phyloP scores from a whole-genome alignment of 2,113 vertebrate genomes.

The Odontesthes bonariensis region DNA sequence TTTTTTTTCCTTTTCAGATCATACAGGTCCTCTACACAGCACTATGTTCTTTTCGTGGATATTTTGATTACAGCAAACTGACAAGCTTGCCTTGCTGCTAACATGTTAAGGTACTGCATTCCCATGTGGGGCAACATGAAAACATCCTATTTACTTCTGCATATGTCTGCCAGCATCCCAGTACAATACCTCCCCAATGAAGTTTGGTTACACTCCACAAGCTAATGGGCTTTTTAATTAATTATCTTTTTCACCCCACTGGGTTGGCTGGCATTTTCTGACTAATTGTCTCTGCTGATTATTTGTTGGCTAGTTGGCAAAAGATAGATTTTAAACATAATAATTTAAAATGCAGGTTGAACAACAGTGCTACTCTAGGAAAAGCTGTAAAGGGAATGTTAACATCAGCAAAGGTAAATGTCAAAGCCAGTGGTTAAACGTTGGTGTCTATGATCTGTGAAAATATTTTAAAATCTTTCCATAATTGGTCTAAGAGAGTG shows the following conservation, averaged over 20 bases:
- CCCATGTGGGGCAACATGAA: slow-evolving; percentile 60
- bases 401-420: too few relatives aligned
- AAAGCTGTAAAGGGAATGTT: too few relatives aligned
- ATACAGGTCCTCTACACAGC: too few relatives aligned
- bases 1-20: too few relatives aligned
- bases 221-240: slow-evolving; percentile 67
- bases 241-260: slow-evolving; percentile 44
- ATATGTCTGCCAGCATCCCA: slow-evolving; percentile 56
- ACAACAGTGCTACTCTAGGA: not conserved
- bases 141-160: slow-evolving; percentile 57
- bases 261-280: slow-evolving; percentile 60
- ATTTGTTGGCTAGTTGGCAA: slow-evolving; percentile 65
- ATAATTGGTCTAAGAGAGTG: not conserved
- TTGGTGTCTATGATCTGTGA: too few relatives aligned
- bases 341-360: slow-evolving; percentile 12
- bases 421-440: too few relatives aligned
- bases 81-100: slow-evolving; percentile 25
- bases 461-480: not conserved
- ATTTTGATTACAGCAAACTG: slow-evolving; percentile 54
- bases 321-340: slow-evolving; percentile 48
- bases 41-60: not conserved
- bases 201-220: slow-evolving; percentile 53
- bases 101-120: slow-evolving; percentile 47
- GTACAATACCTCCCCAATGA: slow-evolving; percentile 44
- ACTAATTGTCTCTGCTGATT: slow-evolving; percentile 73